Base-by-base conservation (phyloP, 2,797 vertebrate genomes). In the Antennarius maculatus region DNA sequence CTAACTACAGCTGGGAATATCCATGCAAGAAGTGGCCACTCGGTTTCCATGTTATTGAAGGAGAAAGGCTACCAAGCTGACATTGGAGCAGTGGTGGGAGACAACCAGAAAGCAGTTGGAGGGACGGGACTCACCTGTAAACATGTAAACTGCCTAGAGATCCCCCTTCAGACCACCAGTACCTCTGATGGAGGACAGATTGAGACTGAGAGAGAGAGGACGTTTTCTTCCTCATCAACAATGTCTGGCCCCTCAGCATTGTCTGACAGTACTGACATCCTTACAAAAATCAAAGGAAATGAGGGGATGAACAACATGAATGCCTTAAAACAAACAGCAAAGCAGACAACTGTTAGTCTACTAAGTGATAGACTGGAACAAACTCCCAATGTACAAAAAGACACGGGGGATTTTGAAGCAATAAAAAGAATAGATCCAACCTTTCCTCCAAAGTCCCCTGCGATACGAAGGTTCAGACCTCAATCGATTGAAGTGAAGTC, bases 31-130 rank as follows among this genome's bases (percentile, higher is more conserved):
- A 82, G 82, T 58, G 83, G 91, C 28, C 93, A 94, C 72, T 93
- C 93, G 4, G 92, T 95, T 43, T 94, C 93, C 41, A 93, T 93
- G 92, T 74, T 95, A 54, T 31, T 93, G 62, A 95, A 94, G 77
- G 94, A 94, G 64, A 95, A 95, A 79, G 93, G 93, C 47, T 94
- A 92, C 83, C 94, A 94, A 61, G 93, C 94, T 67, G 93, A 95
- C 60, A 94, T 95, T 61, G 93, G 94, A 73, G 83, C 92, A 68
- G 84, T 92, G 54, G 80, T 94, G 6, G 87, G 90, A 23, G 90
- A 93, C 8, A 59, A 49, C 29, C 76, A 85, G 48, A 80, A 68
- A 60, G 42, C 34, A 42, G 16, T 37, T 51, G 81, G n/a, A 59
- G 65, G 14, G 52, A 90, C 85, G 79, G 75, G 54, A 29, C 68